Evolutionary conservation across 2,888 invertebrate species (phyloP).

Genomic region (Drosophila ochracea): DNA sequence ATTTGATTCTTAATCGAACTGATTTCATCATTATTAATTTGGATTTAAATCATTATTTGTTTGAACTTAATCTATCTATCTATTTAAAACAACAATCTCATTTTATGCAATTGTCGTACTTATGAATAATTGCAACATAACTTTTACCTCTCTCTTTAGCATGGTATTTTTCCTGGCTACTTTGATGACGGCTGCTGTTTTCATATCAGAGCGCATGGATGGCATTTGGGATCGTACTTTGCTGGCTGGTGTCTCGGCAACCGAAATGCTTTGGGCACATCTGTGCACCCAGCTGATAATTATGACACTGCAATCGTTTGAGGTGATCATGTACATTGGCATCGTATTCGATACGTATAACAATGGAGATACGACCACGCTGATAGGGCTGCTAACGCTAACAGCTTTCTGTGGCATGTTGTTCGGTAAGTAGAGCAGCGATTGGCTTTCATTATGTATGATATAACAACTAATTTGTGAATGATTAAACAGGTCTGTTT

Average conservation of each 20-base stretch:
- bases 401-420: slow-evolving; percentile 94
- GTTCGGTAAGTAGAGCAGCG: slow-evolving; percentile 86
- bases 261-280: slow-evolving; percentile 93
- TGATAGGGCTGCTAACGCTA: slow-evolving; percentile 89
- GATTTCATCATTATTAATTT: not conserved
- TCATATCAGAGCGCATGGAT: slow-evolving; percentile 92
- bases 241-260: slow-evolving; percentile 93
- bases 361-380: slow-evolving; percentile 85
- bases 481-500: slow-evolving; percentile 88
- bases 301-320: slow-evolving; percentile 89
- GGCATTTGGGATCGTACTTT: slow-evolving; percentile 95
- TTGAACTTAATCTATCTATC: not conserved
- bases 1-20: not conserved
- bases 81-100: not conserved
- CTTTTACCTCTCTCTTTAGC: slow-evolving; percentile 85
- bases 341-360: slow-evolving; percentile 85
- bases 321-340: slow-evolving; percentile 85
- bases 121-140: too few species aligned
- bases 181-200: slow-evolving; percentile 92
- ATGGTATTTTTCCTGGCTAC: slow-evolving; percentile 94
- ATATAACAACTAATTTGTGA: not conserved
- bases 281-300: slow-evolving; percentile 90
- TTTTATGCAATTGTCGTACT: too few species aligned
- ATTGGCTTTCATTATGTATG: not conserved
- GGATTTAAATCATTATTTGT: not conserved